phyloP scores from a whole-genome alignment of 1,140 invertebrate genomes.

The Drosophila guanche region DNA sequence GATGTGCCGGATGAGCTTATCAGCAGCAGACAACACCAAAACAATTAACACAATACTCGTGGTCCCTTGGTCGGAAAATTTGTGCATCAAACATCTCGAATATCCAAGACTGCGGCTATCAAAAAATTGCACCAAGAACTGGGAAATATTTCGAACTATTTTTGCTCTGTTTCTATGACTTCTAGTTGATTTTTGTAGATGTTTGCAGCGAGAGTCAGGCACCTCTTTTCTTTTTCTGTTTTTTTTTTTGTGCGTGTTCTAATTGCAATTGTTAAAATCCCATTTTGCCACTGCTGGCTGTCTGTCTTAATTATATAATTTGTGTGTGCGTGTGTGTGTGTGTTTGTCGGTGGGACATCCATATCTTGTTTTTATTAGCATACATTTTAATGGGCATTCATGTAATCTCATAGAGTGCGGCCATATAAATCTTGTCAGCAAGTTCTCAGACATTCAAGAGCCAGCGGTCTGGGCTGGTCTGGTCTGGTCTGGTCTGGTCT shows the following conservation, averaged over 20 bases:
- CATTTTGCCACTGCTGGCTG: background rate
- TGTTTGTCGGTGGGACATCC: constrained; percentile 22
- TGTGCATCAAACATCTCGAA: too few species aligned
- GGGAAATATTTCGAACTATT: too few species aligned
- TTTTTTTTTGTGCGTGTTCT: background rate
- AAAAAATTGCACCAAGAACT: too few species aligned
- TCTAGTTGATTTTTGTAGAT: too few species aligned
- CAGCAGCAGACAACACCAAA: too few species aligned
- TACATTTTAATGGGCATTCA: constrained; percentile 77
- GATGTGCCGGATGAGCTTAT: too few species aligned
- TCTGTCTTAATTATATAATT: constrained; percentile 70
- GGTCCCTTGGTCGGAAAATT: too few species aligned
- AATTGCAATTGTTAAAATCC: too few species aligned
- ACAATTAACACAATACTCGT: too few species aligned
- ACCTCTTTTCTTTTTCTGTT: background rate
- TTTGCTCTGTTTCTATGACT: too few species aligned
- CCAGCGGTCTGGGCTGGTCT: constrained; percentile 6
- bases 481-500: background rate
- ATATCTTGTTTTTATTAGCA: constrained; percentile 73
- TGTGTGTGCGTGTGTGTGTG: constrained; percentile 31
- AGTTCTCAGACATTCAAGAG: constrained; percentile 64
- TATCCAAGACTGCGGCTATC: too few species aligned
- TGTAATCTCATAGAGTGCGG: constrained; percentile 75
- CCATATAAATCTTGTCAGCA: constrained; percentile 59
- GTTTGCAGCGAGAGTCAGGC: too few species aligned